phyloP scores from a whole-genome alignment of 92 coral and sea anemone genomes.

The Paramuricea clavata region DNA sequence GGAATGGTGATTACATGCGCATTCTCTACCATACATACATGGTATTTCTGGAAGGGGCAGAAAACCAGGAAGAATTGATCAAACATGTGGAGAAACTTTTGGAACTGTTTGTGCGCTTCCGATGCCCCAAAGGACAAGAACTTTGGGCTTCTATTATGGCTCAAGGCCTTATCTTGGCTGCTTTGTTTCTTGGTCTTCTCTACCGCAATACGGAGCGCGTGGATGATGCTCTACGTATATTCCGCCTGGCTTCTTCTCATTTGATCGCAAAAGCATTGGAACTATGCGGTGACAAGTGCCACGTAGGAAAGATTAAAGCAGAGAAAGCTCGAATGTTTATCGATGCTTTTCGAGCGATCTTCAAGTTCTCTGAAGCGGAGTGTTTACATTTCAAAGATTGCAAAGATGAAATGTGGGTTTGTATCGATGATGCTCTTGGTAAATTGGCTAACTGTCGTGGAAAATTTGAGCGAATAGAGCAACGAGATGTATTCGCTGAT shows the following conservation, averaged over 20 bases:
- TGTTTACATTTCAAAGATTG: constrained; percentile 1
- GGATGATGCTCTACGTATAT: constrained; percentile 36
- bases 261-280: constrained; percentile 18
- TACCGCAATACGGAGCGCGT: constrained; percentile 7
- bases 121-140: constrained; percentile 29
- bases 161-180: constrained; percentile 17
- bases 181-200: constrained; percentile 25
- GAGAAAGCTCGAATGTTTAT: not conserved
- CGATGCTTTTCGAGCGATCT: constrained; percentile 16
- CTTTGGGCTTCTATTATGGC: constrained; percentile 34
- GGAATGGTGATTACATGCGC: constrained; percentile 47
- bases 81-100: constrained; percentile 20
- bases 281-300: constrained; percentile 10
- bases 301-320: constrained; percentile 6
- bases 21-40: constrained; percentile 19
- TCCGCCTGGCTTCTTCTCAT: constrained; percentile 13
- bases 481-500: not conserved
- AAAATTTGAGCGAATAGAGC: constrained; percentile 6
- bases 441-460: constrained; percentile 30
- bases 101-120: constrained; percentile 24
- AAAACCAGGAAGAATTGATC: not conserved
- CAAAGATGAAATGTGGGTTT: constrained; percentile 30
- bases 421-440: constrained; percentile 6
- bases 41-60: not conserved
- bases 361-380: constrained; percentile 34